Conservation (phyloP, 2,888 invertebrate species). For the Napeogenes sylphis region DNA sequence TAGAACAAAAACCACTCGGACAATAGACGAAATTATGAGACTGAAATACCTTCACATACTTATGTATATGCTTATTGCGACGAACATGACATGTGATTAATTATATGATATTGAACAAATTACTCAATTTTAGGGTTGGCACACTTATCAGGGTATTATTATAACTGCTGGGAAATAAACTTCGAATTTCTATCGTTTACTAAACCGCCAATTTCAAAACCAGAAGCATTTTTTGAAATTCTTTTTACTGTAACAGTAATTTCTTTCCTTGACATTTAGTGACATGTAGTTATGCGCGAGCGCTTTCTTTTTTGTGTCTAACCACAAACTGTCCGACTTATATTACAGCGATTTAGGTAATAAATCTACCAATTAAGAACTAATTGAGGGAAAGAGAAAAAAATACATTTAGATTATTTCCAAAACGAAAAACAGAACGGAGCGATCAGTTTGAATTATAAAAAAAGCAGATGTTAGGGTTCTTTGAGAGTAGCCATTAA, state of each 20-base stretch:
- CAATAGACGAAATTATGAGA: conserved; percentile 74
- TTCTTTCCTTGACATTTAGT: conserved; percentile 15
- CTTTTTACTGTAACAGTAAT: neutral
- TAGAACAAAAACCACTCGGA: conserved; percentile 72
- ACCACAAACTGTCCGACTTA: conserved; percentile 26
- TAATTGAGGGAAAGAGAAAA: conserved; percentile 30
- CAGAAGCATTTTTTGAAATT: neutral
- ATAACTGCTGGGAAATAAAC: conserved; percentile 37
- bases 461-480: conserved; percentile 71
- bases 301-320: conserved; percentile 21
- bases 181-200: conserved; percentile 13
- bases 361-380: conserved; percentile 38
- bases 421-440: conserved; percentile 47
- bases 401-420: conserved; percentile 8
- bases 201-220: neutral
- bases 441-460: conserved; percentile 61
- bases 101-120: conserved; percentile 38
- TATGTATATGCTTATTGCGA: conserved; percentile 61
- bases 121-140: conserved; percentile 18
- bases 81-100: conserved; percentile 71
- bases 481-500: conserved; percentile 59
- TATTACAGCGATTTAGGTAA: conserved; percentile 36
- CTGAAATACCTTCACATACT: conserved; percentile 73
- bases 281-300: conserved; percentile 15
- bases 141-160: conserved; percentile 19